A percentile compares a stretch with the other conserved stretches of the same genome.
Conservation (phyloP, 2,888 invertebrate genomes). For the Drosophila formosana region DNA sequence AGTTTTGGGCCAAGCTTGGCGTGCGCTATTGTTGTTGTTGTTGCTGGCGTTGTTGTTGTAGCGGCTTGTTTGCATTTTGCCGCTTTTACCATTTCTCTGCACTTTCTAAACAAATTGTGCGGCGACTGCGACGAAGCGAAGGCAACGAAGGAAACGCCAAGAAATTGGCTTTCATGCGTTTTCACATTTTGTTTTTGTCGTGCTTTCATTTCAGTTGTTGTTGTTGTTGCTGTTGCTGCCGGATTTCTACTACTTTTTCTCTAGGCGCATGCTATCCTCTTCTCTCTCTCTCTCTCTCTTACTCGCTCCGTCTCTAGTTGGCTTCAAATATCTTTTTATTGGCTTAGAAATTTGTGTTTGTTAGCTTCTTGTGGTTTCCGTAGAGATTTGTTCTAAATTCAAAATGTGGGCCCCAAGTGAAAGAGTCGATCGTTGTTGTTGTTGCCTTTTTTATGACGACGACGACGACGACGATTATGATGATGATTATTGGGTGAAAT, state of each 20-base stretch:
- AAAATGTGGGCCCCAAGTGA: conserved; percentile 71
- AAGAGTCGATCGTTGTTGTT: conserved; percentile 48
- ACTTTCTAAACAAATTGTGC: conserved; percentile 83
- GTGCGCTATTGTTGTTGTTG: conserved; percentile 27
- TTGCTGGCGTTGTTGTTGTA: conserved; percentile 39
- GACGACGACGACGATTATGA: conserved; percentile 38
- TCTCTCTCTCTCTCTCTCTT: conserved; percentile 28
- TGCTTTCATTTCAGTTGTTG: conserved; percentile 73
- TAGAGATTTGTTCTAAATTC: conserved; percentile 78
- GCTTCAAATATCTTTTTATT: conserved; percentile 61
- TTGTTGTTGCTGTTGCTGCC: conserved; percentile 35
- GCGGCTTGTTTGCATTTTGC: conserved; percentile 76
- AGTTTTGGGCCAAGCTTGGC: conserved; percentile 58
- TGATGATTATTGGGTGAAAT: conserved; percentile 68
- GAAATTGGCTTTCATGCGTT: conserved; percentile 78
- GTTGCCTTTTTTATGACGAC: conserved; percentile 11
- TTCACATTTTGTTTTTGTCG: conserved; percentile 81
- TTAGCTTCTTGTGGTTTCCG: conserved; percentile 33
- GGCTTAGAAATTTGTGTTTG: conserved; percentile 70
- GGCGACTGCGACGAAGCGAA: conserved; percentile 56
- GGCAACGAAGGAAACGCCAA: conserved; percentile 38
- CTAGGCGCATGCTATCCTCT: conserved; percentile 24
- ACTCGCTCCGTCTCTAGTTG: conserved; percentile 24
- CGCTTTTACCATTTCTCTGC: conserved; percentile 83
- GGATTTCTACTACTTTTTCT: conserved; percentile 76